Conservation (phyloP, 53 echinoderm and acorn worm genomes). For the Patiria pectinifera region DNA sequence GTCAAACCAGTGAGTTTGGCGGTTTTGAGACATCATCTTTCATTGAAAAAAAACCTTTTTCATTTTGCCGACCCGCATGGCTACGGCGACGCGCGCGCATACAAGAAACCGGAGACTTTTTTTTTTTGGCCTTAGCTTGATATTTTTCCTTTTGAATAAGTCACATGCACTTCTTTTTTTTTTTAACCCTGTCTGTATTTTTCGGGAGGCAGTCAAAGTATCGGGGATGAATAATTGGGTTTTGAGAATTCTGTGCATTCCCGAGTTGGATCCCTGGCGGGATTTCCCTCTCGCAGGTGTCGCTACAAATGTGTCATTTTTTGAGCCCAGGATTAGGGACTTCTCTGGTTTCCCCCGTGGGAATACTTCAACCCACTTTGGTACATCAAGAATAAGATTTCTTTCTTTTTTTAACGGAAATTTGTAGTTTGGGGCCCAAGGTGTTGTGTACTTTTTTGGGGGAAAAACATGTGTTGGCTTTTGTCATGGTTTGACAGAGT, state of each 20-base stretch:
- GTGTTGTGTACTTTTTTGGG: slow-evolving; percentile 16
- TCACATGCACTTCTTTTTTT: not conserved
- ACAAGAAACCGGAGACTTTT: no score
- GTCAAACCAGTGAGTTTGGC: no score
- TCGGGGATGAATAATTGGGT: not conserved
- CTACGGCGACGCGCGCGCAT: no score
- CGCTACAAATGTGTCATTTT: not conserved
- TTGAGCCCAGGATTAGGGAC: not conserved
- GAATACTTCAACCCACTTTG: not conserved
- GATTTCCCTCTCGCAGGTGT: not conserved
- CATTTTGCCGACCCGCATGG: no score
- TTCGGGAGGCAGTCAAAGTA: not conserved
- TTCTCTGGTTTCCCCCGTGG: not conserved
- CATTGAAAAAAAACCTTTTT: no score
- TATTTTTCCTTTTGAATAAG: not conserved
- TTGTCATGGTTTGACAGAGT: not conserved
- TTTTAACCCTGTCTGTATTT: not conserved
- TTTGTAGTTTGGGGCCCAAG: not conserved
- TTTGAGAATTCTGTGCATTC: not conserved
- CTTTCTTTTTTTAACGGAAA: not conserved
- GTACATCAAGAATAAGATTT: not conserved
- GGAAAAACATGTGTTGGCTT: not conserved
- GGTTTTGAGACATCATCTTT: no score
- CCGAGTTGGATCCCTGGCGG: not conserved
- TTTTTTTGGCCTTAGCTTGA: no score